Base-by-base conservation (phyloP, 2,797 vertebrate genomes). In the Phrynocephalus forsythii region DNA sequence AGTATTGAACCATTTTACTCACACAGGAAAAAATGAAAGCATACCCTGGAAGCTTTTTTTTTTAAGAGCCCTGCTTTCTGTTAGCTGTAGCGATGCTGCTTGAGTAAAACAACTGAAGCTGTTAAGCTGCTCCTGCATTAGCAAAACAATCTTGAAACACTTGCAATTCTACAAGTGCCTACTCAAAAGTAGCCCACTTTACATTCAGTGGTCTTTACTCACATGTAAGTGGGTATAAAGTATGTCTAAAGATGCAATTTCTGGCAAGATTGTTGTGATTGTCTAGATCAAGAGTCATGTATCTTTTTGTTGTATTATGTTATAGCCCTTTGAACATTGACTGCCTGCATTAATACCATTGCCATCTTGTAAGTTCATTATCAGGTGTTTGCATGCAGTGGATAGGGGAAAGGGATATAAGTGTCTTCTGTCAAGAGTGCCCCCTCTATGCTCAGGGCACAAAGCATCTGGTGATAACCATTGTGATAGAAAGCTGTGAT, bases 1-100 rank as follows among this genome's bases (percentile, higher is more conserved):
- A 97, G 95, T 97, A 68, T 97, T 97, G 96, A 95, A 95, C 95
- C 93, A 33, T 76, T 5, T 94, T 96, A 63, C 86, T 88, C 60
- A 44, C n/a, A 44, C 13, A 84, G 91, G 2, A 28, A 83, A 72
- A 83, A 89, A 90, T 87, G 86, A 92, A 93, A 94, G 87, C 56
- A 68, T 79, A 87, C 76, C 92, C 82, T 95, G 95, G 94, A 93
- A 94, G 95, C 91, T 91, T 90, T 88, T 38, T 82, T 85, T 90
- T 86, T n/a, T n/a, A 79, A 75, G 76, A 87, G 84, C 79, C 79
- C 72, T 93, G 78, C 38, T 87, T 91, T 83, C 82, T 91, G 30
- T 87, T 86, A 33, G 90, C 89, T 93, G 79, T 91, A 89, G 90
- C 83, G 87, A 87, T 26, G 75, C 80, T 81, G 77, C 73, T 76